Percentiles rank a stretch among this genome's conserved stretches.
Evolutionary conservation across 2,888 invertebrate genomes (phyloP).

Genomic region (Aquatica leii): DNA sequence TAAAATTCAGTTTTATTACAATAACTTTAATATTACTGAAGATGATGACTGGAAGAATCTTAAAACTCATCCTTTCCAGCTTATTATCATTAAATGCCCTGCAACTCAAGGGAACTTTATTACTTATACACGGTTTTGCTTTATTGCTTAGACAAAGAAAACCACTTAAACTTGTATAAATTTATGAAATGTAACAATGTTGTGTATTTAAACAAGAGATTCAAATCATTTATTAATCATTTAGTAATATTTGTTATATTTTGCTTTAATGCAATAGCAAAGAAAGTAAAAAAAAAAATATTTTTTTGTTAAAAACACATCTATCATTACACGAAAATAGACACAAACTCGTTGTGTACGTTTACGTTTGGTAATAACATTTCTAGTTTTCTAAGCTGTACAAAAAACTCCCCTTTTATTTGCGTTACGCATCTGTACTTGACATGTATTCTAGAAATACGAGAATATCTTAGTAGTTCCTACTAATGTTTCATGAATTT

Average conservation of each 20-base stretch:
- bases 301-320: no score
- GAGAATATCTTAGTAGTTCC: neutral
- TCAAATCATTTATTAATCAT: no score
- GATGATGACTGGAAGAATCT: conserved; percentile 16
- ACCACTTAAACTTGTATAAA: conserved; percentile 5
- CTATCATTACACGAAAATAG: neutral
- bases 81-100: conserved; percentile 20
- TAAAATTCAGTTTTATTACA: conserved; percentile 29
- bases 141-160: conserved; percentile 11
- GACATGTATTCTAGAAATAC: conserved; percentile 20
- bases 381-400: neutral
- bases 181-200: neutral
- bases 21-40: conserved; percentile 24
- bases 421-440: conserved; percentile 27
- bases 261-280: neutral
- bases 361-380: conserved; percentile 13
- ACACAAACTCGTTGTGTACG: neutral
- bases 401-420: conserved; percentile 22
- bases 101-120: conserved; percentile 18
- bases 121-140: conserved; percentile 13
- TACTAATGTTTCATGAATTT: conserved; percentile 34
- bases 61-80: conserved; percentile 18
- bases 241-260: neutral
- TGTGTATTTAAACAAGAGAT: no score
- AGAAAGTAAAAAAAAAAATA: neutral